Evolutionary conservation across 2,888 invertebrate genomes (phyloP).

Genomic region (Ennomos erosarius): DNA sequence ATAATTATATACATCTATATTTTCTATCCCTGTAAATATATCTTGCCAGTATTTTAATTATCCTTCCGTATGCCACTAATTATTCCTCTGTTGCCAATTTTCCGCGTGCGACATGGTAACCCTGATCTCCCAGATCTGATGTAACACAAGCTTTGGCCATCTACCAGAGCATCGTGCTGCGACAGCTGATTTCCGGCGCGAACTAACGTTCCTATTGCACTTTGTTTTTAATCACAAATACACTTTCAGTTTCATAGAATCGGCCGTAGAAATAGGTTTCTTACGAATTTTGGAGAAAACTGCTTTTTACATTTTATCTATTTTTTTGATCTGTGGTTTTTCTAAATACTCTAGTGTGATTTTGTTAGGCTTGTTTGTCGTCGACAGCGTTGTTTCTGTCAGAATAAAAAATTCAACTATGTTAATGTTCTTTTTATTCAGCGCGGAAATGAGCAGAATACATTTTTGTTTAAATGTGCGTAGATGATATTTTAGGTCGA

Average conservation of each 20-base stretch:
- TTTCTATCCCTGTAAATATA: no score
- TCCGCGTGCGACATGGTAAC: conserved; percentile 17
- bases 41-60: no score
- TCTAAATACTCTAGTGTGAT: no score
- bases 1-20: no score
- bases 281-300: conserved; percentile 7
- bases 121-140: conserved; percentile 59
- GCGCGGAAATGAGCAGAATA: background rate
- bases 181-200: conserved; percentile 81
- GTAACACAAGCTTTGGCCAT: conserved; percentile 75
- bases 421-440: no score
- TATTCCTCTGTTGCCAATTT: background rate
- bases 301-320: no score
- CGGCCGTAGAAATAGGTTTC: conserved; percentile 21
- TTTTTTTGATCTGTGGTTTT: no score
- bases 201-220: conserved; percentile 50
- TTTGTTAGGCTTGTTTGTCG: no score
- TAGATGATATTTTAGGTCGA: no score
- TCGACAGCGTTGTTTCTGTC: no score
- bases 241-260: conserved; percentile 35
- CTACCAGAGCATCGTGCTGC: conserved; percentile 72
- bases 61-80: no score
- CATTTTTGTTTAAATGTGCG: background rate
- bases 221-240: conserved; percentile 39
- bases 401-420: no score